These are phyloP conservation scores for Pipistrellus pipistrellus DNA, from an alignment of 2,797 vertebrate species.

Conservation along the genomic window DNA sequence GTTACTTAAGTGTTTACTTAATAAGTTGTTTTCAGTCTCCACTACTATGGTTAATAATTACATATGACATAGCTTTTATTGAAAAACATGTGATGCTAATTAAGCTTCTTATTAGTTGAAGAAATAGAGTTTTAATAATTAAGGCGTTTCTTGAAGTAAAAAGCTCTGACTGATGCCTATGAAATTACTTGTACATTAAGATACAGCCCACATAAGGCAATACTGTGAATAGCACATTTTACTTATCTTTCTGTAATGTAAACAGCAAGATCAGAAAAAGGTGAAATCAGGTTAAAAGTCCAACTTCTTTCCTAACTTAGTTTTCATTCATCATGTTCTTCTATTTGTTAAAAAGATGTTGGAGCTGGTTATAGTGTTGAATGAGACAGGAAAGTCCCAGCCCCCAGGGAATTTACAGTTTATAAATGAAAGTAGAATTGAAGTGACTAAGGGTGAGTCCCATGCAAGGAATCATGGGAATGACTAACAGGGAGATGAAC, in stretches of 20 bases:
- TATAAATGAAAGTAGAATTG: neutral
- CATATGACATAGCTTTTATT: constrained; percentile 71
- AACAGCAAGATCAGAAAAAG: neutral
- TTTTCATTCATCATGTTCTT: neutral
- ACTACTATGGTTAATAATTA: constrained; percentile 74
- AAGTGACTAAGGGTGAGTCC: neutral
- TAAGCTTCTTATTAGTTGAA: constrained; percentile 80
- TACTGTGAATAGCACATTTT: neutral
- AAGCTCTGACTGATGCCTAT: neutral
- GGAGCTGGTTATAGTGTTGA: neutral
- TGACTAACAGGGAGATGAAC: neutral
- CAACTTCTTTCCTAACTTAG: neutral
- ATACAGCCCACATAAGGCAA: neutral
- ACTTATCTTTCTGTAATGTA: neutral
- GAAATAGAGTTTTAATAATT: constrained; percentile 79
- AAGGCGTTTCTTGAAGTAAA: constrained; percentile 51
- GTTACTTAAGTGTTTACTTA: constrained; percentile 69
- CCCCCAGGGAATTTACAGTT: neutral
- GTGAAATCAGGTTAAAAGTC: neutral
- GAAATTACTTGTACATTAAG: neutral
- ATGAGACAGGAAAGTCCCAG: neutral
- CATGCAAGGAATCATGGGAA: too few species aligned
- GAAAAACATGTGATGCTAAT: constrained; percentile 69
- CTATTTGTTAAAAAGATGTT: neutral
- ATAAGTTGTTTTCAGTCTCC: constrained; percentile 70